A percentile compares a stretch with the other conserved stretches of the same genome.
phyloP scores from a whole-genome alignment of 2,888 invertebrate genomes.

The Macropis europaea region DNA sequence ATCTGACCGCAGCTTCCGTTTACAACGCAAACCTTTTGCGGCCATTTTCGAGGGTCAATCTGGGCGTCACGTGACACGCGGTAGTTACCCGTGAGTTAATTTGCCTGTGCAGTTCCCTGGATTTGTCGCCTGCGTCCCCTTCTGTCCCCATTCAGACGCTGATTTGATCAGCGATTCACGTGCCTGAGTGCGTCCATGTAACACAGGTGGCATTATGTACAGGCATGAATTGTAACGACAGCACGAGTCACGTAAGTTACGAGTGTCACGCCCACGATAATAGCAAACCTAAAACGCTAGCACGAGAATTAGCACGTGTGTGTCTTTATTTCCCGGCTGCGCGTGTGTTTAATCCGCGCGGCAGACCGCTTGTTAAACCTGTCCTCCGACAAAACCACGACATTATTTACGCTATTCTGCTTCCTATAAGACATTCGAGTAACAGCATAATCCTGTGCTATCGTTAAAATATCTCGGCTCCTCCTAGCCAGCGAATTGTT shows the following conservation, averaged over 20 bases:
- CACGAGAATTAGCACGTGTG: conserved; percentile 4
- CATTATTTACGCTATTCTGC: conserved; percentile 41
- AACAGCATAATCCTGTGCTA: conserved; percentile 27
- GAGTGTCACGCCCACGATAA: conserved; percentile 52
- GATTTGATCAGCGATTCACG: conserved; percentile 45
- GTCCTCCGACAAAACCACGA: conserved; percentile 20
- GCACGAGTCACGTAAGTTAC: conserved; percentile 57
- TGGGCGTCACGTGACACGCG: conserved; percentile 57
- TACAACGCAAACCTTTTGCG: conserved; percentile 17
- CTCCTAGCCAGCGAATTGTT: neutral
- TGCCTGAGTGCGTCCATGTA: conserved; percentile 27
- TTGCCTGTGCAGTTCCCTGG: conserved; percentile 59
- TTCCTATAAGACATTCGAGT: neutral
- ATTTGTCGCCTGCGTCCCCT: conserved; percentile 45
- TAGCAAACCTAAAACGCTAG: conserved; percentile 24
- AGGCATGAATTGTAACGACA: conserved; percentile 40
- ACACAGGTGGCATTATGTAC: conserved; percentile 40
- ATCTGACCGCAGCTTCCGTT: conserved; percentile 40
- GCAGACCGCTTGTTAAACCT: conserved; percentile 37
- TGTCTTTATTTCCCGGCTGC: conserved; percentile 12
- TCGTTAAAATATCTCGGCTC: neutral
- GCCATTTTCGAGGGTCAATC: conserved; percentile 9
- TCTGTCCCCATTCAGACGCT: neutral
- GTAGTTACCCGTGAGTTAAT: conserved; percentile 60
- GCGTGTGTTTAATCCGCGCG: conserved; percentile 47